Evolutionary conservation across 2,113 vertebrate genomes (phyloP).

Genomic region (Dendropsophus ebraccatus): DNA sequence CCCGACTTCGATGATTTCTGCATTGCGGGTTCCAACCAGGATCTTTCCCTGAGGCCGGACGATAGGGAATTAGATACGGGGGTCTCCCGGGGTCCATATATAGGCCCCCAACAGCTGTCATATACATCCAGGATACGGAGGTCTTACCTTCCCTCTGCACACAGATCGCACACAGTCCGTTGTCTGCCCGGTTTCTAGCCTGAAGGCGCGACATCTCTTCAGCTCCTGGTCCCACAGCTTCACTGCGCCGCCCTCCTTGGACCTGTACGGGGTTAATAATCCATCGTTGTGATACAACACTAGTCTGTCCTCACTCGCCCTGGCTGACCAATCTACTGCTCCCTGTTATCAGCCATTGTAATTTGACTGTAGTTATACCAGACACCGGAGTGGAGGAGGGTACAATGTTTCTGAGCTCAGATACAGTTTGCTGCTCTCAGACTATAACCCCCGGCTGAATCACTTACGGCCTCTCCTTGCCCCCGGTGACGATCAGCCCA

Average conservation of each 20-base stretch:
- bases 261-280: constrained; percentile 69
- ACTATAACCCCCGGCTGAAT: background rate
- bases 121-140: no score
- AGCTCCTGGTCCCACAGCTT: constrained; percentile 98
- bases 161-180: constrained; percentile 94
- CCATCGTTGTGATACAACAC: background rate
- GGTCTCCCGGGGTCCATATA: no score
- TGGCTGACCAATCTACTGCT: no score
- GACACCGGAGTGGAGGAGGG: no score
- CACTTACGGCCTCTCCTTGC: constrained; percentile 97
- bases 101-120: no score
- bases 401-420: no score
- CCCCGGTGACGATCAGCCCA: constrained; percentile 95
- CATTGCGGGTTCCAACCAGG: constrained; percentile 91
- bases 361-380: no score
- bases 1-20: constrained; percentile 96
- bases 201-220: constrained; percentile 91
- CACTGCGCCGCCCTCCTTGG: constrained; percentile 95
- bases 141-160: constrained; percentile 88
- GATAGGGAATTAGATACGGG: constrained; percentile 8
- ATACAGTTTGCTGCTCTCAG: constrained; percentile 20
- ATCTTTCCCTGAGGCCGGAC: constrained; percentile 86
- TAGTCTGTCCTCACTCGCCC: no score
- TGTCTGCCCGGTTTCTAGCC: constrained; percentile 89
- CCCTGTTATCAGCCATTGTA: no score